A percentile compares a stretch with the other conserved stretches of the same genome.
phyloP scores from a whole-genome alignment of 2,113 vertebrate genomes.

The Platysternon megacephalum region DNA sequence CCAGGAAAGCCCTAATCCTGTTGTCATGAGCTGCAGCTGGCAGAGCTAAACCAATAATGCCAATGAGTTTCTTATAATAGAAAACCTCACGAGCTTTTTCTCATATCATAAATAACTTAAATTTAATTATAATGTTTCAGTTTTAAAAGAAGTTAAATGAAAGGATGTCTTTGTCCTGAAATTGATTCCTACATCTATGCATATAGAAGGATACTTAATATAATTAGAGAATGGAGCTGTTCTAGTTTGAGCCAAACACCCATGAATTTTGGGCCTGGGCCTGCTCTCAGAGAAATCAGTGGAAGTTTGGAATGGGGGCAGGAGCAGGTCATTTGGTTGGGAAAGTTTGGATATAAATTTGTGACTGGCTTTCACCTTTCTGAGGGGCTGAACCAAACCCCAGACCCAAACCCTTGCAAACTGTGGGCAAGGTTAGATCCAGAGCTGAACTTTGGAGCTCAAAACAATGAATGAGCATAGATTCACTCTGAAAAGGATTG shows the following conservation, averaged over 20 bases:
- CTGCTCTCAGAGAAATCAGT: neutral
- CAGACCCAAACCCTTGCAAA: neutral
- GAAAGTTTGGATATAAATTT: neutral
- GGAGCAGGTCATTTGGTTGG: neutral
- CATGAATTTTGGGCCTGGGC: neutral
- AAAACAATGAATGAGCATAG: neutral
- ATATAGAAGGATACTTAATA: neutral
- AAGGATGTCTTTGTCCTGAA: neutral
- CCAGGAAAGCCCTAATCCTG: neutral
- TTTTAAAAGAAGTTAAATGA: neutral
- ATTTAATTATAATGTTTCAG: neutral
- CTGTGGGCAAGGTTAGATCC: neutral
- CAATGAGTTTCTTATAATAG: neutral
- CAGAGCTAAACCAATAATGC: neutral
- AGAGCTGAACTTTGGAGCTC: neutral
- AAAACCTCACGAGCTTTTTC: neutral
- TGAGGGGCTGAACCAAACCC: neutral
- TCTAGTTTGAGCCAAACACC: too few species aligned
- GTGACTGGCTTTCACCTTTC: neutral
- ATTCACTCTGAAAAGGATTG: neutral
- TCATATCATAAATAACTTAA: neutral
- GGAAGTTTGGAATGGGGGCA: neutral
- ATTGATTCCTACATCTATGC: neutral
- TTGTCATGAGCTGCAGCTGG: neutral
- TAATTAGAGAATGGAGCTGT: rapidly evolving